These are phyloP conservation scores for Megaustenia siamemsis DNA, from an alignment of 2,888 invertebrate genomes.

Conservation along the genomic window DNA sequence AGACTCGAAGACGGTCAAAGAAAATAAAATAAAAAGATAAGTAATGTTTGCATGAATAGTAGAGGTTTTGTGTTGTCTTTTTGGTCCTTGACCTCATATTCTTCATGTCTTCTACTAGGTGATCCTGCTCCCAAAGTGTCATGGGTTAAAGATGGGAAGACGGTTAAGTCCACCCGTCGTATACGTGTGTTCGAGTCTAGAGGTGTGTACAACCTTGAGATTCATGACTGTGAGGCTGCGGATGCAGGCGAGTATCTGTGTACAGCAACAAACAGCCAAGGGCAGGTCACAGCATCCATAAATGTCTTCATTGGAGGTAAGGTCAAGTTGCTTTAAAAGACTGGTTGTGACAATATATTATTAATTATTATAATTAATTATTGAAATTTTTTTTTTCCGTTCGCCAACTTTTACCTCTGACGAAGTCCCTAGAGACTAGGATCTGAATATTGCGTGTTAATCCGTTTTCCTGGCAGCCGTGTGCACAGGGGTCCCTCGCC, in stretches of 20 bases:
- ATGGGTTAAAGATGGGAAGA: slow-evolving; percentile 73
- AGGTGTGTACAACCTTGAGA: slow-evolving; percentile 63
- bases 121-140: slow-evolving; percentile 66
- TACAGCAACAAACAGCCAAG: slow-evolving; percentile 60
- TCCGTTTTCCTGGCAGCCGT: too few relatives aligned
- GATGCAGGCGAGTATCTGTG: slow-evolving; percentile 72
- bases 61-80: background rate
- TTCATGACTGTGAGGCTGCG: slow-evolving; percentile 57
- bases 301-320: slow-evolving; percentile 60
- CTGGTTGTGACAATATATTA: background rate
- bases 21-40: background rate
- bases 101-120: slow-evolving; percentile 48
- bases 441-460: too few relatives aligned
- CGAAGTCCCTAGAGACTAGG: too few relatives aligned
- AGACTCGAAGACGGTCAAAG: background rate
- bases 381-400: too few relatives aligned
- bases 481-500: too few relatives aligned
- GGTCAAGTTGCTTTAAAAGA: background rate
- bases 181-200: slow-evolving; percentile 59
- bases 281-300: slow-evolving; percentile 59
- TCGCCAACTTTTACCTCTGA: too few relatives aligned
- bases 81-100: background rate
- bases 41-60: background rate
- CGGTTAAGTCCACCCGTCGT: slow-evolving; percentile 57
- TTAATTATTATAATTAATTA: too few relatives aligned